These are phyloP conservation scores for Phainopepla nitens DNA, from an alignment of 2,113 vertebrate species.

Conservation along the genomic window DNA sequence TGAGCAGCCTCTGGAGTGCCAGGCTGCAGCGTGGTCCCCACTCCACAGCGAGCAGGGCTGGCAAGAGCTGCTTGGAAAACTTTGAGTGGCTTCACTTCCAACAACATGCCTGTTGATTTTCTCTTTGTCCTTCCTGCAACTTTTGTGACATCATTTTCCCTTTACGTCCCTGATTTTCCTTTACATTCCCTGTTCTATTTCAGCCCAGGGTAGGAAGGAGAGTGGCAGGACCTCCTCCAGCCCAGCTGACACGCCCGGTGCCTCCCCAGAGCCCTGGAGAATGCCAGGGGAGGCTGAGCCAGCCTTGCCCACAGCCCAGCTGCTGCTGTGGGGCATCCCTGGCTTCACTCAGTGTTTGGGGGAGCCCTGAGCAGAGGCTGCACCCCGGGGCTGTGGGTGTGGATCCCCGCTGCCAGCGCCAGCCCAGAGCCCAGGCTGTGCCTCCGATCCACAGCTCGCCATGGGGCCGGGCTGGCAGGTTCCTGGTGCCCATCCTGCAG, in stretches of 20 bases:
- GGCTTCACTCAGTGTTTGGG: fast-evolving
- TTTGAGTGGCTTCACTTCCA: background rate
- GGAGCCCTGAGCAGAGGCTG: background rate
- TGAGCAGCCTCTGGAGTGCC: background rate
- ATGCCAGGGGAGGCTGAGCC: background rate
- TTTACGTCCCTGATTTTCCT: background rate
- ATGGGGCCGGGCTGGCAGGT: background rate
- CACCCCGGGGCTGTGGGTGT: fast-evolving
- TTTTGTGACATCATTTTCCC: background rate
- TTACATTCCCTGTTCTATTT: background rate
- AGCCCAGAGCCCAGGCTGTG: fast-evolving
- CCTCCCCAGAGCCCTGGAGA: background rate
- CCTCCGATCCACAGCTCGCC: background rate
- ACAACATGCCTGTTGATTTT: background rate
- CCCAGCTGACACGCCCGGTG: fast-evolving
- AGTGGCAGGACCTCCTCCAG: background rate
- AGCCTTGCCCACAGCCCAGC: background rate
- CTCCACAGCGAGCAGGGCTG: fast-evolving
- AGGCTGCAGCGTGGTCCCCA: fast-evolving
- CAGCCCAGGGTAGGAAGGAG: background rate
- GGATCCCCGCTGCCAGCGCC: background rate
- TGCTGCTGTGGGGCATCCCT: background rate
- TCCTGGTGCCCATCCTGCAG: background rate
- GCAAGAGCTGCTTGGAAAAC: background rate
- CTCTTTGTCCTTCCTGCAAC: background rate